Conservation (phyloP, 2,797 vertebrate species). For the Epinephelus awoara region DNA sequence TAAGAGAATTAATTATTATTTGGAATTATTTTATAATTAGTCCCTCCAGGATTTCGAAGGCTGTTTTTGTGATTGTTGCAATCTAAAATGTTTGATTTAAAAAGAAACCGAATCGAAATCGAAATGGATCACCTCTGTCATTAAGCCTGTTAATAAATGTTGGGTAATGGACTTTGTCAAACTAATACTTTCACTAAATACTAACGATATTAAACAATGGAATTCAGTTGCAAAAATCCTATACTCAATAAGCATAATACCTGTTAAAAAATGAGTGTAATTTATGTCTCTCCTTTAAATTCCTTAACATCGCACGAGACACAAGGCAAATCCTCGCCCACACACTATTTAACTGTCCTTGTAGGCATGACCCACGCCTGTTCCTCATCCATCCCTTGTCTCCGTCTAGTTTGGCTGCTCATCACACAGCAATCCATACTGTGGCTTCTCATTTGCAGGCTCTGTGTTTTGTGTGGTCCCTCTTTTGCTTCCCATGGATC, state of each 20-base stretch:
- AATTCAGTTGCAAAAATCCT: not conserved
- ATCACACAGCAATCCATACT: constrained; percentile 57
- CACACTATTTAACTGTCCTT: constrained; percentile 33
- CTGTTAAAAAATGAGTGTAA: not conserved
- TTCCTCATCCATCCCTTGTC: constrained; percentile 56
- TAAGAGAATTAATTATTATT: too few species aligned
- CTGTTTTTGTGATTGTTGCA: too few species aligned
- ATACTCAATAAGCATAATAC: not conserved
- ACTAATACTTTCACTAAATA: not conserved
- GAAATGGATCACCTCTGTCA: too few species aligned
- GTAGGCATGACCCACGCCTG: constrained; percentile 52
- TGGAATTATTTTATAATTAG: too few species aligned
- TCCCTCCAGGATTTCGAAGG: too few species aligned
- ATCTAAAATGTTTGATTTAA: too few species aligned
- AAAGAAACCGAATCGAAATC: too few species aligned
- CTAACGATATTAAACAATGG: not conserved
- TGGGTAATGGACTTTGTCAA: not conserved
- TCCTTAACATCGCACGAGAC: not conserved
- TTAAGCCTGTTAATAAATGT: too few species aligned
- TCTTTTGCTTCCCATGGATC: constrained; percentile 69
- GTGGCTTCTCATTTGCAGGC: constrained; percentile 70
- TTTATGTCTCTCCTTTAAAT: not conserved
- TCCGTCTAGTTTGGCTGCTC: constrained; percentile 57
- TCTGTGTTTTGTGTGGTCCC: constrained; percentile 72
- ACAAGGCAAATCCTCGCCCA: not conserved